A percentile compares a stretch with the other conserved stretches of the same genome.
These are phyloP conservation scores for Sciurus niger DNA, from an alignment of 2,113 vertebrate genomes.

Conservation along the genomic window DNA sequence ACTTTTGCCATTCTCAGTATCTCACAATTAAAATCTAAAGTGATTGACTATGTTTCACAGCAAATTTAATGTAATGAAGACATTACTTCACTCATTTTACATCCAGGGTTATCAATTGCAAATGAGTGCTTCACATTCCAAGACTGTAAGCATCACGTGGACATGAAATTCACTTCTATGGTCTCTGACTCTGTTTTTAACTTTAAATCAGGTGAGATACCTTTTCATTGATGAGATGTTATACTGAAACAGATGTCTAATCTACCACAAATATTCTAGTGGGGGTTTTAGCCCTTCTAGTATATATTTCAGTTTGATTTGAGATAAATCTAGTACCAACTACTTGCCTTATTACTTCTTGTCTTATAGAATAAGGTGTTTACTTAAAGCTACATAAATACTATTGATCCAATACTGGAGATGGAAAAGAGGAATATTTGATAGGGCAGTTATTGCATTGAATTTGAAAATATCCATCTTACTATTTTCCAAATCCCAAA, in stretches of 20 bases:
- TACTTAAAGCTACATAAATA: constrained; percentile 10
- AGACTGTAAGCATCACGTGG: neutral
- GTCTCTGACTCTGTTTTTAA: neutral
- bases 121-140: neutral
- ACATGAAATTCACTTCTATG: neutral
- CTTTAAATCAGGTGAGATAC: neutral
- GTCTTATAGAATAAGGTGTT: neutral
- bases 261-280: neutral
- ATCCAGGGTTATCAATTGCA: neutral
- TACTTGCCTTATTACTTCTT: constrained; percentile 12
- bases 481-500: neutral
- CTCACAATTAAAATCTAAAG: neutral
- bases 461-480: neutral
- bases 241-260: neutral
- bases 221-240: neutral
- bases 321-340: constrained; percentile 2
- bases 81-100: neutral
- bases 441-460: neutral
- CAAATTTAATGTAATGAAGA: neutral
- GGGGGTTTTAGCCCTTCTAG: neutral
- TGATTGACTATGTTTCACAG: neutral
- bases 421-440: neutral
- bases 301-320: neutral
- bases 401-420: neutral
- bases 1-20: neutral